These are phyloP conservation scores for Paradoxurus hermaphroditus DNA, from an alignment of 2,113 vertebrate species.

Conservation along the genomic window DNA sequence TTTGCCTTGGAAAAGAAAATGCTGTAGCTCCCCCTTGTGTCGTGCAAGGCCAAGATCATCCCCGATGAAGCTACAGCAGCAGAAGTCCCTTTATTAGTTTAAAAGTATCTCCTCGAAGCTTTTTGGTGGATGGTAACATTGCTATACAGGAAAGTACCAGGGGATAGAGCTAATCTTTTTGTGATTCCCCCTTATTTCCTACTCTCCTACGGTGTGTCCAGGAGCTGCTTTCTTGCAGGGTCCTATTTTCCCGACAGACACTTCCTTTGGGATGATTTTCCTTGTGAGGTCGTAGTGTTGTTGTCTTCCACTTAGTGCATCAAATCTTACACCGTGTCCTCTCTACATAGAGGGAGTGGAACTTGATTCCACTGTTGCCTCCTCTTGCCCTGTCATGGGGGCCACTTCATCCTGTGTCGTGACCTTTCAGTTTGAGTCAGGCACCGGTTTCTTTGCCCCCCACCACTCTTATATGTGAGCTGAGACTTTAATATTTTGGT, in stretches of 20 bases:
- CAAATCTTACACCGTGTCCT: not conserved
- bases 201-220: not conserved
- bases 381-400: not conserved
- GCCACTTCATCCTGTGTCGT: not conserved
- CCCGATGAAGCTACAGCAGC: not conserved
- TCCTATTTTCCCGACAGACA: not conserved
- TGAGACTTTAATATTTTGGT: not conserved
- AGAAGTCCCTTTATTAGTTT: not conserved
- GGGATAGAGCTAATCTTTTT: not conserved
- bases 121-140: not conserved
- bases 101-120: not conserved
- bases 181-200: not conserved
- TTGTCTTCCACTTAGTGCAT: not conserved
- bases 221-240: not conserved
- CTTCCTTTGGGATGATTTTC: not conserved
- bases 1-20: slow-evolving; percentile 43
- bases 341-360: not conserved
- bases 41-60: not conserved
- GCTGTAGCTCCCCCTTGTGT: slow-evolving; percentile 64
- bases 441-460: not conserved
- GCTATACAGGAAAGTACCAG: not conserved
- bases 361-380: not conserved
- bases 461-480: not conserved
- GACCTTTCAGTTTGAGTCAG: not conserved
- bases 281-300: not conserved